Base-by-base conservation (phyloP, 2,888 invertebrate species). In the Cerceris ruficornis region DNA sequence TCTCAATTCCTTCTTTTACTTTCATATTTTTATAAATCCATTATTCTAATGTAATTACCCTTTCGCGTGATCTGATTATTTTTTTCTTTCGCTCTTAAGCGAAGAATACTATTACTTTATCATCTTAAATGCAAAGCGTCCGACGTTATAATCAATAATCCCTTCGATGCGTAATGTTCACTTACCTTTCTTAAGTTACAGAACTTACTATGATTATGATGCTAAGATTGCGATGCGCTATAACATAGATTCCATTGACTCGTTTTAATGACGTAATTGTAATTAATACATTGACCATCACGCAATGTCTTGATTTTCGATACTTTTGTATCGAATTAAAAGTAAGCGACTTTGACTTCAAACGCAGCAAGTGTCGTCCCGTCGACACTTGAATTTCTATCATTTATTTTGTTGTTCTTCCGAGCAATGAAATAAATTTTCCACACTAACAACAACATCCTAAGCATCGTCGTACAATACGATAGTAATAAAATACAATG, bases 141-240 rank as follows among this genome's bases (percentile, higher is more conserved):
- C 72, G 68, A 71, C 71, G 39, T 78, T 78, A 64, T 78, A 79
- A 72, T 69, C 72, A 15, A 66, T 72, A 58, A 46, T 17, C n/a
- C 68, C 39, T 15, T 46, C 71, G 64, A 68, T 74, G 65, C 60
- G 75, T 75, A 70, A 71, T 67, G 17, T 71, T 73, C 60, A 71
- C 70, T 61, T 57, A 59, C 75, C 28, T 80, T 61, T 55, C 50
- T 83, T 80, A 77, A 72, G 76, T 79, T 75, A 72, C 52, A 64
- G 72, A 69, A 77, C 73, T 83, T 78, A 83, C 70, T 73, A 83
- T 80, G 79, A 82, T 80, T 83, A 83, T 75, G 77, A 80, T 83
- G 75, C 67, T 75, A 75, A 70, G 75, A 83, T 83, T 83, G 80
- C 78, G 84, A 84, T 67, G 78, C 78, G 78, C 68, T 75, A 75